These are phyloP conservation scores for Blennius ocellaris DNA, from an alignment of 2,113 vertebrate species.

Conservation along the genomic window DNA sequence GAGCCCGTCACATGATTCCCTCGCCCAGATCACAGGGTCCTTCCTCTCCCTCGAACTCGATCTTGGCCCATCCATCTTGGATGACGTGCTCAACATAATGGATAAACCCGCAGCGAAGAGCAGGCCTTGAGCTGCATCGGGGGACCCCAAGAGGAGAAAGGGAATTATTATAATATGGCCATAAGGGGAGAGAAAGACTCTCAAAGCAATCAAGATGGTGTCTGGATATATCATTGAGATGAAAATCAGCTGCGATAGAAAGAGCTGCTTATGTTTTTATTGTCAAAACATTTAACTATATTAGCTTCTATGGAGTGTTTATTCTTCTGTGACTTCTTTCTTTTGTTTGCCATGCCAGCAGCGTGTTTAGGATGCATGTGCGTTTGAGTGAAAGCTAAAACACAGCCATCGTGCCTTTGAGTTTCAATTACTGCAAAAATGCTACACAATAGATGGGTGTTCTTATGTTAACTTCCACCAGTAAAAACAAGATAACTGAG, in stretches of 20 bases:
- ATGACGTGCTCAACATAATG: slow-evolving; percentile 98
- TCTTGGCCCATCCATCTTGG: slow-evolving; percentile 96
- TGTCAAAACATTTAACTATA: slow-evolving; percentile 74
- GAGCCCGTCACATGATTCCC: slow-evolving; percentile 88
- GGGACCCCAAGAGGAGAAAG: slow-evolving; percentile 51
- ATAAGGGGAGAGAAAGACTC: slow-evolving; percentile 61
- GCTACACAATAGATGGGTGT: slow-evolving; percentile 50
- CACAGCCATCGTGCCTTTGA: slow-evolving; percentile 77
- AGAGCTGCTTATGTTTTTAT: slow-evolving; percentile 74
- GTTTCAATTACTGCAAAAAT: slow-evolving; percentile 58
- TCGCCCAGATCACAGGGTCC: slow-evolving; percentile 90
- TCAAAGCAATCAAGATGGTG: slow-evolving; percentile 70
- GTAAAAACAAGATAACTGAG: slow-evolving; percentile 44
- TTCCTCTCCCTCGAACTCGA: slow-evolving; percentile 95
- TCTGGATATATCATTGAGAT: slow-evolving; percentile 73
- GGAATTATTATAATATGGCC: slow-evolving; percentile 67
- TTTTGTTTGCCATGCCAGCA: slow-evolving; percentile 61
- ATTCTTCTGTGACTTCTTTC: slow-evolving; percentile 26
- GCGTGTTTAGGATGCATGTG: slow-evolving; percentile 77
- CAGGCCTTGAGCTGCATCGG: slow-evolving; percentile 69
- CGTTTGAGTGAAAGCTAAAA: slow-evolving; percentile 73
- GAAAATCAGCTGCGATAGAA: slow-evolving; percentile 66
- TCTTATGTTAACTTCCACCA: slow-evolving; percentile 38
- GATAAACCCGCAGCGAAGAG: slow-evolving; percentile 85
- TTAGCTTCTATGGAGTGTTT: slow-evolving; percentile 73